These are phyloP conservation scores for Rhizoglyphus robini DNA, from an alignment of 1,140 invertebrate species.

Conservation along the genomic window DNA sequence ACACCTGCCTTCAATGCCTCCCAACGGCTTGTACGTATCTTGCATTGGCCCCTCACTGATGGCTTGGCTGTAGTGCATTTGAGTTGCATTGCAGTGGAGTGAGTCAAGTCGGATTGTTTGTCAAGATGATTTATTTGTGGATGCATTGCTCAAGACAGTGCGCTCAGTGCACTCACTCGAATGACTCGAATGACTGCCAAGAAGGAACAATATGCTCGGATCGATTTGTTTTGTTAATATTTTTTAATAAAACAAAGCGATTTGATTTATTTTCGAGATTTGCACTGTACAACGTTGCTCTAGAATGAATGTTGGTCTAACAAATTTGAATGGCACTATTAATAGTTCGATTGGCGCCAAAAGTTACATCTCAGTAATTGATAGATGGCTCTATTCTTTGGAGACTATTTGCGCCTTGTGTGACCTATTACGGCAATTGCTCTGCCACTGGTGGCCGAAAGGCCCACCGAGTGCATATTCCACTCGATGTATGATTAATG, in stretches of 20 bases:
- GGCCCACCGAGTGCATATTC: no score
- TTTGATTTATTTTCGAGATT: background rate
- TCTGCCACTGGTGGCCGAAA: background rate
- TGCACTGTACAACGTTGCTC: background rate
- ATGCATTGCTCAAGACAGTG: no score
- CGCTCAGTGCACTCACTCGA: background rate
- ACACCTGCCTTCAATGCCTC: background rate
- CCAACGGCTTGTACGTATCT: no score
- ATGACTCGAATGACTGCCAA: background rate
- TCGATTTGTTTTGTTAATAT: background rate
- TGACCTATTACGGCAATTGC: conserved; percentile 8
- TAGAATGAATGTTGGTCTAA: no score
- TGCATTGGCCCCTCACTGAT: background rate
- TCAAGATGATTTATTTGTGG: background rate
- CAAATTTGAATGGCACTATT: background rate
- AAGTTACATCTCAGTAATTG: background rate
- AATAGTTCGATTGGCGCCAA: background rate
- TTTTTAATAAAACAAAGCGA: background rate
- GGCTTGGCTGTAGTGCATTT: background rate
- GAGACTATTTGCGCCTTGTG: background rate
- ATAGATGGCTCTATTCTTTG: background rate
- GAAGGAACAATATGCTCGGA: background rate
- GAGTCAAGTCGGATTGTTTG: background rate
- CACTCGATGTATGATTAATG: no score
- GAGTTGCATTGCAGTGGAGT: background rate